Percentiles rank a stretch among this genome's conserved stretches.
Conservation (phyloP, 1,140 invertebrate species). For the Drosophila watanabei region DNA sequence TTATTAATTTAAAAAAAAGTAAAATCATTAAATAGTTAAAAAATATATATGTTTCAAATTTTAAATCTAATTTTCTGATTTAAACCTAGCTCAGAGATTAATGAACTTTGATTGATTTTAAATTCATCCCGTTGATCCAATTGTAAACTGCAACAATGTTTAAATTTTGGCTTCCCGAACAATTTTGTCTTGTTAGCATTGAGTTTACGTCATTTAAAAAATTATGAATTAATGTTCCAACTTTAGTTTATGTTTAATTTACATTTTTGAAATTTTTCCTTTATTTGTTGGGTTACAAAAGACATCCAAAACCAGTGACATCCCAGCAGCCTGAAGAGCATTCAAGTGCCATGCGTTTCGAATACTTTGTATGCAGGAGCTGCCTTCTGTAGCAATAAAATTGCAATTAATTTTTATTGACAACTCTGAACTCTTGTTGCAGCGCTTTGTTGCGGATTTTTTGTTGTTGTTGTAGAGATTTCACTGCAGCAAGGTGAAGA, state of each 20-base stretch:
- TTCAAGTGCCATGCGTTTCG: slow-evolving; percentile 21
- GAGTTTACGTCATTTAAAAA: background rate
- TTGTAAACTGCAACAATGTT: too few species aligned
- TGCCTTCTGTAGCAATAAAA: slow-evolving; percentile 70
- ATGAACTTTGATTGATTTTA: too few species aligned
- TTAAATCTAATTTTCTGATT: too few species aligned
- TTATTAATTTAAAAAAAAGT: too few species aligned
- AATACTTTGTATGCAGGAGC: slow-evolving; percentile 77
- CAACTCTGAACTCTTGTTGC: slow-evolving; percentile 76
- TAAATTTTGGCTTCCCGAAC: background rate
- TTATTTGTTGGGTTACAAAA: slow-evolving; percentile 8
- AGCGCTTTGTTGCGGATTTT: slow-evolving; percentile 52
- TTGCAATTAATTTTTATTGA: slow-evolving; percentile 83
- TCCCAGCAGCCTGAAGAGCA: background rate
- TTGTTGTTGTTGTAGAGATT: slow-evolving; percentile 34
- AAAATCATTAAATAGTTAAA: too few species aligned
- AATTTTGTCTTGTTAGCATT: background rate
- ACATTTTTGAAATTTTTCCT: background rate
- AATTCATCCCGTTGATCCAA: too few species aligned
- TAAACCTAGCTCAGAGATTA: too few species aligned
- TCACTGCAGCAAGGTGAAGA: slow-evolving; percentile 46
- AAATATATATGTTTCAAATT: too few species aligned
- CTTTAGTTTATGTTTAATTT: too few species aligned
- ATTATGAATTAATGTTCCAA: too few species aligned
- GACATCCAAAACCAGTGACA: background rate